A percentile compares a stretch with the other conserved stretches of the same genome.
These are phyloP conservation scores for Fregetta grallaria DNA, from an alignment of 2,113 vertebrate species.

Conservation along the genomic window DNA sequence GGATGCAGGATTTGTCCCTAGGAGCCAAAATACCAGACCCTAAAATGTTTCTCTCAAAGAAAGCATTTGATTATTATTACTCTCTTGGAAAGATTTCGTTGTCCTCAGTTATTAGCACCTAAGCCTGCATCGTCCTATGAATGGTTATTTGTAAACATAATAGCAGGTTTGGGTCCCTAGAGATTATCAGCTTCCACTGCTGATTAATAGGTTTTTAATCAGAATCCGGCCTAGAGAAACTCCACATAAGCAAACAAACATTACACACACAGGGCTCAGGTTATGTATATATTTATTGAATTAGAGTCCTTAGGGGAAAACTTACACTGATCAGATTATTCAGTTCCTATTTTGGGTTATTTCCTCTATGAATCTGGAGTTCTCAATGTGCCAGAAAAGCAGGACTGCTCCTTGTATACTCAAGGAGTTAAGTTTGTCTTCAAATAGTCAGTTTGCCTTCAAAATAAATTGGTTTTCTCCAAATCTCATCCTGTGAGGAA, in stretches of 20 bases:
- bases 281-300: not conserved
- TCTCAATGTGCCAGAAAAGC: not conserved
- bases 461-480: not conserved
- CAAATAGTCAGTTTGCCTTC: not conserved
- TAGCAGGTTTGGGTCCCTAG: not conserved
- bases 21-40: not conserved
- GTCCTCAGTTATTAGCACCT: not conserved
- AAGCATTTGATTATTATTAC: not conserved
- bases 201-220: not conserved
- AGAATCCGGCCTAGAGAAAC: not conserved
- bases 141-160: not conserved
- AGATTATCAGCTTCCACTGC: not conserved
- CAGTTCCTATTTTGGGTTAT: not conserved
- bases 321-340: not conserved
- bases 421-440: not conserved
- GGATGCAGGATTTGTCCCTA: not conserved
- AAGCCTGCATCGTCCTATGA: accelerated
- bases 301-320: not conserved
- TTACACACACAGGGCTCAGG: accelerated
- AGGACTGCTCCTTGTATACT: not conserved
- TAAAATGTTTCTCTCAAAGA: not conserved
- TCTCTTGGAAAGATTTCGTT: not conserved
- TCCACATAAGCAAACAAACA: not conserved
- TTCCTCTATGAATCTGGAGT: not conserved
- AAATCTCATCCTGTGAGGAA: not conserved